Percentiles rank a stretch among this genome's conserved stretches.
Conservation (phyloP, 2,797 vertebrate species). For the Bradypodion ventrale region DNA sequence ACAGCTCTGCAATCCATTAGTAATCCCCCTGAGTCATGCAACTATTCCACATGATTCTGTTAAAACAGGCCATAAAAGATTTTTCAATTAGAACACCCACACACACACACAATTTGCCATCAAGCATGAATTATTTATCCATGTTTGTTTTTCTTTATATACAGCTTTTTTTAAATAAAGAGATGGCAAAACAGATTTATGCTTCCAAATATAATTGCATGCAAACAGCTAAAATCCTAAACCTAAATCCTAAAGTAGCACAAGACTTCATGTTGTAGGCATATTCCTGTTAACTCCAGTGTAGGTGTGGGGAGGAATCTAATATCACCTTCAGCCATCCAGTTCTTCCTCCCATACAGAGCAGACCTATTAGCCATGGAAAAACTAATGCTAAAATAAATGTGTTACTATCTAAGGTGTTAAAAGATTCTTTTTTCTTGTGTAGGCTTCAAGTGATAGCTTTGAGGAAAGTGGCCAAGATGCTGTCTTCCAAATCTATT, state of each 20-base stretch:
- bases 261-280: not conserved
- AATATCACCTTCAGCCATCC: not conserved
- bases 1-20: conserved; percentile 52
- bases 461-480: not conserved
- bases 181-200: conserved; percentile 31
- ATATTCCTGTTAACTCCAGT: not conserved
- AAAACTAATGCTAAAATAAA: not conserved
- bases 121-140: conserved; percentile 69
- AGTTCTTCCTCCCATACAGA: too few relatives aligned
- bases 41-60: conserved; percentile 44
- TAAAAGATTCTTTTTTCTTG: not conserved
- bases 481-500: not conserved
- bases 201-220: conserved; percentile 39
- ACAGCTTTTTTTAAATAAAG: conserved; percentile 34
- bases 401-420: not conserved
- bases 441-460: not conserved
- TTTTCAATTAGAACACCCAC: conserved; percentile 46
- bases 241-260: not conserved
- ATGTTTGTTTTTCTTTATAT: not conserved
- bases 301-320: not conserved
- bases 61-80: conserved; percentile 59
- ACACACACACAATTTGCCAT: too few relatives aligned
- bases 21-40: conserved; percentile 51
- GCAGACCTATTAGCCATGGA: too few relatives aligned
- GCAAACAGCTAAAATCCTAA: not conserved